phyloP scores from a whole-genome alignment of 2,888 invertebrate genomes.

The Apeira syringaria region DNA sequence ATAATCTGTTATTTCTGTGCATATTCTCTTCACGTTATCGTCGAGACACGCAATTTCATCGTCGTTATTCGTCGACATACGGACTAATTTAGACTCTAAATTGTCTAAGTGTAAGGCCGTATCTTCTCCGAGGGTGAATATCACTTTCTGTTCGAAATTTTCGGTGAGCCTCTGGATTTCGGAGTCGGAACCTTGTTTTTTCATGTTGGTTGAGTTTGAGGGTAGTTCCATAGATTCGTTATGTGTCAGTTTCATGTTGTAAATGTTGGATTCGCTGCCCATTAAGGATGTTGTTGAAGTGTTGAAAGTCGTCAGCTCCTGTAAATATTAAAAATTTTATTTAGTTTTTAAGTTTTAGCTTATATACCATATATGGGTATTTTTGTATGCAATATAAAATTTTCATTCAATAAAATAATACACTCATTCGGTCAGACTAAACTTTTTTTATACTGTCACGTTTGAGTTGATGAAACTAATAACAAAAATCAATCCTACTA shows the following conservation, averaged over 20 bases:
- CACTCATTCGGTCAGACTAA: too few relatives aligned
- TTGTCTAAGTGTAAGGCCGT: slow-evolving; percentile 35
- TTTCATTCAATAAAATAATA: too few relatives aligned
- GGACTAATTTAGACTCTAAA: slow-evolving; percentile 52
- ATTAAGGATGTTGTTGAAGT: slow-evolving; percentile 73
- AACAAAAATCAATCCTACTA: too few relatives aligned
- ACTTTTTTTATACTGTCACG: too few relatives aligned
- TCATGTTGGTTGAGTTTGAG: slow-evolving; percentile 31
- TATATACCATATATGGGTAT: too few relatives aligned
- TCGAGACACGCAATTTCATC: slow-evolving; percentile 52
- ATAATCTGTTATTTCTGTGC: slow-evolving; percentile 64
- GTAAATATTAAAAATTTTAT: slow-evolving; percentile 27
- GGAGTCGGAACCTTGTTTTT: slow-evolving; percentile 66
- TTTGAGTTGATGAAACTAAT: too few relatives aligned
- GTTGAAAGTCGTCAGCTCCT: slow-evolving; percentile 64
- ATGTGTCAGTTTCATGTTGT: slow-evolving; percentile 60
- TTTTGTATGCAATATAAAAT: too few relatives aligned
- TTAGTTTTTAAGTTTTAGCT: too few relatives aligned
- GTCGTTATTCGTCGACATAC: slow-evolving; percentile 67
- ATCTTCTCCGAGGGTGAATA: slow-evolving; percentile 68
- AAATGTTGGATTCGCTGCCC: slow-evolving; percentile 78
- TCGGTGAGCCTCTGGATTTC: slow-evolving; percentile 55
- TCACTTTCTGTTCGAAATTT: slow-evolving; percentile 46
- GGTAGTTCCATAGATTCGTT: slow-evolving; percentile 34
- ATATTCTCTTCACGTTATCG: slow-evolving; percentile 64